Base-by-base conservation (phyloP, 2,113 vertebrate genomes). In the Corythoichthys intestinalis region DNA sequence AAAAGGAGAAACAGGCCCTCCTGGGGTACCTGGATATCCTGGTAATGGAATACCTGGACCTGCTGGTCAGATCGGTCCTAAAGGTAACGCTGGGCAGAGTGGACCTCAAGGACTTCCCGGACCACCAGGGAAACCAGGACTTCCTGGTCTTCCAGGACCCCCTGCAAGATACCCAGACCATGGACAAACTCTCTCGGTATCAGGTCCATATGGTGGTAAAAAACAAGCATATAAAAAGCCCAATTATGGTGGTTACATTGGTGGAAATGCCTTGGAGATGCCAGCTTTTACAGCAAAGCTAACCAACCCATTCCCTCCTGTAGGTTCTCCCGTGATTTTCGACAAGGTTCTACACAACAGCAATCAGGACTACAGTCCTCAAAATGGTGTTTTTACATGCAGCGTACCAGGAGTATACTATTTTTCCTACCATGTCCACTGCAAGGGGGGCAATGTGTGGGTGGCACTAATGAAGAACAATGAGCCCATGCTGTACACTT, bases 401-500 rank as follows among this genome's bases (percentile, higher is more conserved):
- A 95, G 92, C 70, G 86, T 98, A 76, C 95, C 96, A 0, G 97
- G 97, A 1, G 79, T 99, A 85, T 99, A 99, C 83, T 99, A 99
- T 84, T 99, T 99, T 28, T 92, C 93, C 20, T 99, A 99, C 86
- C 96, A 99, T 0, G 85, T 98, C 67, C 94, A 98, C 90, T 98
- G 97, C 86, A 99, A 99, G 91, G 97, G 95, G 41, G 91, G 93
- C 59, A 98, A 95, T 1, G 93, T 99, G 61, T 99, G 97, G 97
- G 95, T 99, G 71, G 97, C 95, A 0, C 86, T 99, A 71, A 97
- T 93, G 90, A 98, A 94, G 87, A 98, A 99, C 91, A 96, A 94
- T 28, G 95, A 98, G 83, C 94, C 97, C 0, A 83, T 98, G 57
- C 98, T 98, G 96, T 99, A 98, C 88, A 99, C 96, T 0, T 99